Base-by-base conservation (phyloP, 1,140 invertebrate genomes). In the Anagrus nilaparvatae region DNA sequence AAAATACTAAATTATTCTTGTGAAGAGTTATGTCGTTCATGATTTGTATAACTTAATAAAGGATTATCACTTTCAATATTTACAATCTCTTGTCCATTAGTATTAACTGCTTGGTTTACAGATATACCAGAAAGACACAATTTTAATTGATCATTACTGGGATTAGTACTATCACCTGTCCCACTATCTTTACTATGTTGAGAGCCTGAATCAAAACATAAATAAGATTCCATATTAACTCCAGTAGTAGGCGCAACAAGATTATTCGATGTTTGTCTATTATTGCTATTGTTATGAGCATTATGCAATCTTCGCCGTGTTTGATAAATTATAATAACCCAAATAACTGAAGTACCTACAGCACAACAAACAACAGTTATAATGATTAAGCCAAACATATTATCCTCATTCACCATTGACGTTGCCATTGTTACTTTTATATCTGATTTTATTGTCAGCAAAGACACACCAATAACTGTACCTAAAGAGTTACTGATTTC, bases 261-360 rank as follows among this genome's bases (percentile, higher is more conserved):
- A 17, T 44, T 48, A 2, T 40, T 21, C 5, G 52, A 39, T 17
- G 45, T 35, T n/a, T 55, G 46, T 34, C 46, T 44, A 37, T 36
- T 56, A 12, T 36, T 25, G 10, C 40, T 53, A 6, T n/a, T 10
- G 14, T 31, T 40, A 27, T 49, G 57, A 25, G 47, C 47, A 5
- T 40, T 54, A 53, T 71, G 71, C 53, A 77, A 68, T 12, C 76
- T 71, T 59, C 78, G 78, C 36, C 82, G 66, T 2, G 86, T 87
- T 53, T 90, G 83, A 59, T 93, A 92, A 52, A 94, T 92, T 43
- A 94, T 84, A 5, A 89, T 78, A 9, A 92, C 87, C 90, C 90
- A 95, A 19, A 93, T 76, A 9, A 91, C 74, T 1, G 89, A 94
- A 4, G 88, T 93, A 4, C 80, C 77, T 13, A 95, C 84, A 23